Evolutionary conservation across 2,797 vertebrate genomes (phyloP).

Genomic region (Ara ararauna): DNA sequence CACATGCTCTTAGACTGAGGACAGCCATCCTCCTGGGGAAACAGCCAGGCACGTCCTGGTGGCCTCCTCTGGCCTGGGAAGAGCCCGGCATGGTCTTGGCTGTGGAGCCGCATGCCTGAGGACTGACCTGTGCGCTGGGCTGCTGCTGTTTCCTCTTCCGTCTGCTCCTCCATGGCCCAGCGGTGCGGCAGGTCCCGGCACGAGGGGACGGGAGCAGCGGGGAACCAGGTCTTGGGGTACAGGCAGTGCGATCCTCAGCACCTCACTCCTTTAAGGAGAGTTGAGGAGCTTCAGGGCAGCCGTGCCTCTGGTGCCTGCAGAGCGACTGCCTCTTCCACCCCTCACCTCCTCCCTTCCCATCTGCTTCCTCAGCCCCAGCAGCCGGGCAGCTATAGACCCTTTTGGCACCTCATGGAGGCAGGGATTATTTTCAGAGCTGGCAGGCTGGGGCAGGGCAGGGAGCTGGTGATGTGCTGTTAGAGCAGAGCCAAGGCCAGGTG

Average conservation of each 20-base stretch:
- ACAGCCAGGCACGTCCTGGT: accelerated
- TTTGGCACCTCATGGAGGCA: slow-evolving; percentile 9
- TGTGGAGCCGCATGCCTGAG: accelerated
- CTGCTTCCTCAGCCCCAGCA: background rate
- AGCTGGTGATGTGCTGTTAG: background rate
- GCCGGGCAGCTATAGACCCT: background rate
- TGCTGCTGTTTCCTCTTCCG: slow-evolving; percentile 73
- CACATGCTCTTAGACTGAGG: background rate
- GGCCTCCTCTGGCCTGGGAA: background rate
- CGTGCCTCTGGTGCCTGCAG: background rate
- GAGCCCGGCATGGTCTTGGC: background rate
- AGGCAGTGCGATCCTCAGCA: background rate
- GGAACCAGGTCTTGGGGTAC: accelerated
- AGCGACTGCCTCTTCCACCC: background rate
- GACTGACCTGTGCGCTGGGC: slow-evolving; percentile 80
- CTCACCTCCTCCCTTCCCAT: slow-evolving; percentile 25
- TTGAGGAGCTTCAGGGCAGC: background rate
- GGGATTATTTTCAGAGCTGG: slow-evolving; percentile 49
- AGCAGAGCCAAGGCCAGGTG: background rate
- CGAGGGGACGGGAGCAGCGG: background rate
- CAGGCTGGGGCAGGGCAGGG: background rate
- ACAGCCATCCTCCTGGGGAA: background rate
- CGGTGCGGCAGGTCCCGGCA: slow-evolving; percentile 10
- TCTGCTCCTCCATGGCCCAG: slow-evolving; percentile 48
- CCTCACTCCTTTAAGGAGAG: background rate